Evolutionary conservation across 2,888 invertebrate species (phyloP).

Genomic region (Lasioglossum leucozonium): DNA sequence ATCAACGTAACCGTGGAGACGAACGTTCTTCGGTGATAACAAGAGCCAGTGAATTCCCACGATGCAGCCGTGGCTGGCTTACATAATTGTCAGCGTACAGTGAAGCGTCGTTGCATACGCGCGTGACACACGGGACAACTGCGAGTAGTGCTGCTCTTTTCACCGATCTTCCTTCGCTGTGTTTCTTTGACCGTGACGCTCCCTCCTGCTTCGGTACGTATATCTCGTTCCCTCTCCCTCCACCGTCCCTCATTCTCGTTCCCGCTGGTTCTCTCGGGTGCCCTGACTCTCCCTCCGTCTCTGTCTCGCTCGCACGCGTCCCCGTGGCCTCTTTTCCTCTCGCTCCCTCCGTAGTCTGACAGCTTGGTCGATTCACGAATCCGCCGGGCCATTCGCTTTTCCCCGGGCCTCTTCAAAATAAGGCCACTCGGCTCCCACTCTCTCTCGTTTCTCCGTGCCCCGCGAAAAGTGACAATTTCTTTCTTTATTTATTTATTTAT

Average conservation of each 20-base stretch:
- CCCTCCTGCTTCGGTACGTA: constrained; percentile 51
- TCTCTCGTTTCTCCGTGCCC: not conserved
- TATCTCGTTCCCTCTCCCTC: constrained; percentile 13
- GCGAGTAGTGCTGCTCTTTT: constrained; percentile 52
- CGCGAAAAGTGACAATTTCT: not conserved
- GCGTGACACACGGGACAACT: constrained; percentile 56
- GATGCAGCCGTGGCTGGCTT: constrained; percentile 73
- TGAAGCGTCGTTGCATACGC: constrained; percentile 64
- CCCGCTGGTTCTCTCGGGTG: not conserved
- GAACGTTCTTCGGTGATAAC: constrained; percentile 23
- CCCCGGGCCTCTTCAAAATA: constrained; percentile 74
- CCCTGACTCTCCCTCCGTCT: constrained; percentile 19
- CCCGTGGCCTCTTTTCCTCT: constrained; percentile 43
- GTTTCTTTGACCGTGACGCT: constrained; percentile 29
- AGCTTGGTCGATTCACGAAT: constrained; percentile 80
- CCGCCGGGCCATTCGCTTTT: constrained; percentile 74
- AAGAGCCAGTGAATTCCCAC: constrained; percentile 27
- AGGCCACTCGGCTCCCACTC: constrained; percentile 60
- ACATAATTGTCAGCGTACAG: constrained; percentile 73
- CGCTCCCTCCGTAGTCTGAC: constrained; percentile 69
- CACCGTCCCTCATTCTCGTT: not conserved
- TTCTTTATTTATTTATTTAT: not conserved
- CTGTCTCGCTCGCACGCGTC: constrained; percentile 29
- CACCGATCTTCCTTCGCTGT: constrained; percentile 32
- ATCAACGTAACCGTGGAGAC: not conserved